Evolutionary conservation across 2,797 vertebrate genomes (phyloP).

Genomic region (Sebastes steindachneri): DNA sequence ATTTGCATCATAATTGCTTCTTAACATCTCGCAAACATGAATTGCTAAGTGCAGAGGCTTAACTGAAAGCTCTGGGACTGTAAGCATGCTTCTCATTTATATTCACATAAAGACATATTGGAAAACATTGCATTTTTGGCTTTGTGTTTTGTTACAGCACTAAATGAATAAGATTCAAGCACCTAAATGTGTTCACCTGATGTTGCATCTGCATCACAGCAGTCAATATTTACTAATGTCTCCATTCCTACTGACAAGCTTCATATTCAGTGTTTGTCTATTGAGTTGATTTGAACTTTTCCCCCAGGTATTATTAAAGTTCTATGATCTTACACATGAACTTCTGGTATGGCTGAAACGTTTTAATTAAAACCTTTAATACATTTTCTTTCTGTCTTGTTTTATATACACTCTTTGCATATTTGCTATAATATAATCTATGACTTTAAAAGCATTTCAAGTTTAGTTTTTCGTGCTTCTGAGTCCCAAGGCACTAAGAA

Average conservation of each 20-base stretch:
- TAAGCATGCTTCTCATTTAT: background rate
- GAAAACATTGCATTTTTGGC: background rate
- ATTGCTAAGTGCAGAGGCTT: constrained; percentile 28
- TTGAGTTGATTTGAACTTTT: background rate
- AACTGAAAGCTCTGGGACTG: constrained; percentile 19
- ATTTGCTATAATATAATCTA: background rate
- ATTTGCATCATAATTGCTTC: constrained; percentile 67
- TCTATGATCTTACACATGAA: background rate
- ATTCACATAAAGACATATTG: background rate
- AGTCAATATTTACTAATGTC: background rate
- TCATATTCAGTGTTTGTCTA: background rate
- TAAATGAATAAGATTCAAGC: background rate
- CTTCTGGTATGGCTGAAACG: background rate
- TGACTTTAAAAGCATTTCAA: background rate
- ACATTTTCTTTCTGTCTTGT: background rate
- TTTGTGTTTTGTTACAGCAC: background rate
- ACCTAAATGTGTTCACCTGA: constrained; percentile 1
- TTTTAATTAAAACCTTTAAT: background rate
- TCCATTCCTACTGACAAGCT: background rate
- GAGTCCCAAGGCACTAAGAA: background rate
- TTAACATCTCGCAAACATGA: constrained; percentile 34
- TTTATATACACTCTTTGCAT: background rate
- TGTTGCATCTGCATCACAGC: background rate
- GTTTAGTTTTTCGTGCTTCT: background rate
- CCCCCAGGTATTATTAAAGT: background rate